phyloP scores from a whole-genome alignment of 2,113 vertebrate species.

The Lasiurus borealis region DNA sequence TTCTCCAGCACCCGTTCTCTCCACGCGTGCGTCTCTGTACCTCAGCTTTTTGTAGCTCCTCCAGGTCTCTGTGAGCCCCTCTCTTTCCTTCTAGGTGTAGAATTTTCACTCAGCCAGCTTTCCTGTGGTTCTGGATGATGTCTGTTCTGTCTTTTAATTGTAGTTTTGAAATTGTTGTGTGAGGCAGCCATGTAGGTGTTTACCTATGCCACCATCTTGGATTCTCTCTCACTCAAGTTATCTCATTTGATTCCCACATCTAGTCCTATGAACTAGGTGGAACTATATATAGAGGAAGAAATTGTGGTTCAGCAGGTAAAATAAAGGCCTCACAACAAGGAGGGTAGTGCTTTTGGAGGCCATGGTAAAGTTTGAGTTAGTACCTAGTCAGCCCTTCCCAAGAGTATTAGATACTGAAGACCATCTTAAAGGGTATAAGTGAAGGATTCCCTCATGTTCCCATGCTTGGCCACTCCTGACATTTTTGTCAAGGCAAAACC shows the following conservation, averaged over 20 bases:
- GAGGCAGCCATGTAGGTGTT: too few relatives aligned
- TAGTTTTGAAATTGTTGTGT: too few relatives aligned
- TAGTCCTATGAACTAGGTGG: neutral
- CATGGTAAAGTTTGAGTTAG: neutral
- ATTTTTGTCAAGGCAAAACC: neutral
- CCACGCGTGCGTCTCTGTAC: too few relatives aligned
- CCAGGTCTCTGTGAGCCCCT: too few relatives aligned
- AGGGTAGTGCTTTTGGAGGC: neutral
- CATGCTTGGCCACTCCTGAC: neutral
- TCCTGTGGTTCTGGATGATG: too few relatives aligned
- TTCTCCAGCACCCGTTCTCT: too few relatives aligned
- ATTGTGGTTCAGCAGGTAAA: neutral
- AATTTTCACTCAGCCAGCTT: too few relatives aligned
- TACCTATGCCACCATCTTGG: too few relatives aligned
- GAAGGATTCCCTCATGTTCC: neutral
- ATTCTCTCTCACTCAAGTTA: neutral
- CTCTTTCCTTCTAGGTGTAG: too few relatives aligned
- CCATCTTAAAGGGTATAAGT: neutral
- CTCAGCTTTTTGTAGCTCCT: too few relatives aligned
- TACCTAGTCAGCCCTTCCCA: neutral
- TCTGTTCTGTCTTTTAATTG: too few relatives aligned
- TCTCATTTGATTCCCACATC: neutral
- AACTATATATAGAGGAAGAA: conserved; percentile 31
- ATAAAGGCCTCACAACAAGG: neutral
- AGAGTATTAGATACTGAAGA: neutral